These are phyloP conservation scores for Pseudorhombus dupliciocellatus DNA, from an alignment of 2,113 vertebrate species.

Conservation along the genomic window DNA sequence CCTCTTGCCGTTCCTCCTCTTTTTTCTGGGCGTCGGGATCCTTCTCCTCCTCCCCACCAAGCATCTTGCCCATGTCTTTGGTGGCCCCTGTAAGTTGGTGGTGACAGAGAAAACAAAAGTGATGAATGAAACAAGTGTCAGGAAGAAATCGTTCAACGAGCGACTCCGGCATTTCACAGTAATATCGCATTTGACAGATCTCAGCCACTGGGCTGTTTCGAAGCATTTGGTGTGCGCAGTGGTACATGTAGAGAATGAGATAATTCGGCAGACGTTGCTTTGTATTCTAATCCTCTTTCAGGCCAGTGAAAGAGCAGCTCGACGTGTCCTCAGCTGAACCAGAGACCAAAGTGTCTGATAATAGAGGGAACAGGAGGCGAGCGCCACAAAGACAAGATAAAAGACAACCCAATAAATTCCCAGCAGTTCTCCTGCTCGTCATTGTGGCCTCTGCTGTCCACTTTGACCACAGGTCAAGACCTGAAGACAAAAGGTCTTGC, in stretches of 20 bases:
- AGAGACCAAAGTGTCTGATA: slow-evolving; percentile 40
- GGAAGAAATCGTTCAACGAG: background rate
- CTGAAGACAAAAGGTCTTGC: slow-evolving; percentile 48
- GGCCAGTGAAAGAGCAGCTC: slow-evolving; percentile 19
- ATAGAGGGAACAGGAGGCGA: slow-evolving; percentile 40
- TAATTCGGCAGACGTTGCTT: slow-evolving; percentile 39
- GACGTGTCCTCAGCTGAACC: slow-evolving; percentile 8
- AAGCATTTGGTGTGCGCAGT: slow-evolving; percentile 6
- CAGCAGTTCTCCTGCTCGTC: slow-evolving; percentile 39
- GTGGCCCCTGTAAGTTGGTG: slow-evolving; percentile 82
- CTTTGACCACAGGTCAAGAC: slow-evolving; percentile 47
- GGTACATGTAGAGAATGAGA: slow-evolving; percentile 4
- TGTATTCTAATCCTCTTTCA: slow-evolving; percentile 19
- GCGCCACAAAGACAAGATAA: slow-evolving; percentile 32
- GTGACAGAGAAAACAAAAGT: background rate
- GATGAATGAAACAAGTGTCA: slow-evolving; percentile 5
- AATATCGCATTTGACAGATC: slow-evolving; percentile 21
- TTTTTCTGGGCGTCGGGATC: slow-evolving; percentile 91
- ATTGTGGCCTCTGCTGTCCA: slow-evolving; percentile 29
- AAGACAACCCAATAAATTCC: slow-evolving; percentile 46
- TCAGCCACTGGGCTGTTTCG: background rate
- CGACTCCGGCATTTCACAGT: background rate
- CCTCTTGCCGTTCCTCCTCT: slow-evolving; percentile 92
- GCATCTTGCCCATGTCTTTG: slow-evolving; percentile 82
- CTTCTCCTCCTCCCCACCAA: slow-evolving; percentile 77